Evolutionary conservation across 2,797 vertebrate species (phyloP).

Genomic region (Smutsia gigantea): DNA sequence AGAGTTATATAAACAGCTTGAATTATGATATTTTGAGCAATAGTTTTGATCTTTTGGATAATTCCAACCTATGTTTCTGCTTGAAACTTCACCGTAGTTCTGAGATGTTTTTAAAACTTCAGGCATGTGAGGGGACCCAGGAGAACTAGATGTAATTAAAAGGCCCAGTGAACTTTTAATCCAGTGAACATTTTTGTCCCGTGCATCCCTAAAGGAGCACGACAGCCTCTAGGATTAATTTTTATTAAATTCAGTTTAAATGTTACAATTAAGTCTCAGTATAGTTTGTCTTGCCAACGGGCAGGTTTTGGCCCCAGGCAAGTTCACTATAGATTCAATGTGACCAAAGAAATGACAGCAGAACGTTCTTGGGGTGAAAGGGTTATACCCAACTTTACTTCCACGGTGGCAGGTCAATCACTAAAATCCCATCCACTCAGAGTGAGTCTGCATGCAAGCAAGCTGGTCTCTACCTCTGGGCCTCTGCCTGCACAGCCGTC

Average conservation of each 20-base stretch:
- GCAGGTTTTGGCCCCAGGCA: too few relatives aligned
- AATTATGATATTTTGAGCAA: background rate
- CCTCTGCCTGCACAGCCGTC: too few relatives aligned
- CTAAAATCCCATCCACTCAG: too few relatives aligned
- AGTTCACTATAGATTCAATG: too few relatives aligned
- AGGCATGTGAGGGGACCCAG: background rate
- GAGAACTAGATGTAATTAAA: background rate
- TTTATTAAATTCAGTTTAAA: background rate
- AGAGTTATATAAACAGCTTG: background rate
- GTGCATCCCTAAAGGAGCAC: background rate
- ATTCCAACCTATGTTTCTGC: conserved; percentile 21
- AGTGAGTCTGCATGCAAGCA: too few relatives aligned
- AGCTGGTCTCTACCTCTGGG: too few relatives aligned
- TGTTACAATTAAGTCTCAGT: background rate
- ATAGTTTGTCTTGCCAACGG: background rate
- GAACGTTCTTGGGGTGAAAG: too few relatives aligned
- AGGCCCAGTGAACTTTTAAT: background rate
- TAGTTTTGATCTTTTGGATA: background rate
- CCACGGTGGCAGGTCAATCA: too few relatives aligned
- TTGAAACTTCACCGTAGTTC: background rate
- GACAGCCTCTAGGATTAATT: background rate
- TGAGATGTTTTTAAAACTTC: background rate
- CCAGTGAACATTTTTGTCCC: background rate
- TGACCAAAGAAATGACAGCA: too few relatives aligned
- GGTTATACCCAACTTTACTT: too few relatives aligned